Conservation (phyloP, 2,113 vertebrate genomes). For the Lophura nycthemera region DNA sequence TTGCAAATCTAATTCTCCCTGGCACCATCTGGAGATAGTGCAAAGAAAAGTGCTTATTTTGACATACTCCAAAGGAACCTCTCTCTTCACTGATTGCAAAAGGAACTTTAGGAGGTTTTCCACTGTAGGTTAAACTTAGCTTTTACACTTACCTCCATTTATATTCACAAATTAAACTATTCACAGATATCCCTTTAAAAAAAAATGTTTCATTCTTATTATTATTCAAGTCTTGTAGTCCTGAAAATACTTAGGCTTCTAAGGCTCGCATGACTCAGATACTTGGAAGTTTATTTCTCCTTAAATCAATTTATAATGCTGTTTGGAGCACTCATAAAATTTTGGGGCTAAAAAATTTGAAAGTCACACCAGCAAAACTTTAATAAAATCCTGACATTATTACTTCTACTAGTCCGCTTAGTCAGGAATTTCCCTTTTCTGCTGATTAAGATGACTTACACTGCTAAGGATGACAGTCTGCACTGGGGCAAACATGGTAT, state of each 20-base stretch:
- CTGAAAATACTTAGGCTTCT: neutral
- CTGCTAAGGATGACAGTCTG: constrained; percentile 14
- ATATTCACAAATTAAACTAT: constrained; percentile 41
- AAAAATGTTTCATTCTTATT: neutral
- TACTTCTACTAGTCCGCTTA: constrained; percentile 10
- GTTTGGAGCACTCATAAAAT: neutral
- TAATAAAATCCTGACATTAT: neutral
- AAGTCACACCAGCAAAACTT: constrained; percentile 18
- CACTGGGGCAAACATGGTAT: neutral
- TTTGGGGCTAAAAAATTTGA: neutral
- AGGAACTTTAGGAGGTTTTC: constrained; percentile 13
- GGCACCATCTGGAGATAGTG: neutral
- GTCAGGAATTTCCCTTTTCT: constrained; percentile 15
- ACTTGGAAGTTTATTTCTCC: neutral
- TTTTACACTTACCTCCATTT: neutral
- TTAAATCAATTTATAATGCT: neutral
- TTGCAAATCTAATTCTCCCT: constrained; percentile 10
- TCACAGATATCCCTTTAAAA: neutral
- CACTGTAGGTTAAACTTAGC: neutral
- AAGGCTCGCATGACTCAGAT: neutral
- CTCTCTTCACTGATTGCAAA: neutral
- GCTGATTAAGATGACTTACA: constrained; percentile 31
- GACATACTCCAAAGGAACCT: neutral
- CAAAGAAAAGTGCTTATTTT: neutral
- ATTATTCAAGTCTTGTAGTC: neutral